A percentile compares a stretch with the other conserved stretches of the same genome.
Conservation (phyloP, 2,797 vertebrate species). For the Etheostoma perlongum region DNA sequence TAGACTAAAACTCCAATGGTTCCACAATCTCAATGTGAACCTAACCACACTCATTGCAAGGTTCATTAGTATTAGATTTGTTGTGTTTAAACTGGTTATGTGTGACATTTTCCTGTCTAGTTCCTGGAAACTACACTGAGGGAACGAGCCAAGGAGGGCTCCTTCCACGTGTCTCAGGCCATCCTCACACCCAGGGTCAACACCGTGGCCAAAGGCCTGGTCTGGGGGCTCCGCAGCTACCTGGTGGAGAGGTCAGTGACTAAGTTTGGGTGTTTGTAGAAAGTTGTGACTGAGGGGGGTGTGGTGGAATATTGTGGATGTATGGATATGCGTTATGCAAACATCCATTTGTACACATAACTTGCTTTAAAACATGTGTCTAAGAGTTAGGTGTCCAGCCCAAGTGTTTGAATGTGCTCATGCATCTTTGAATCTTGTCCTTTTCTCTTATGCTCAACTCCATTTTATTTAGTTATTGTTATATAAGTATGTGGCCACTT, state of each 20-base stretch:
- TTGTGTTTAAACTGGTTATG: slow-evolving; percentile 2
- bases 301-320: neutral
- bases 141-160: slow-evolving; percentile 87
- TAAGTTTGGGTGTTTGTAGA: neutral
- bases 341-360: neutral
- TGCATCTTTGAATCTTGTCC: neutral
- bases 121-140: slow-evolving; percentile 94
- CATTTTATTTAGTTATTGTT: neutral
- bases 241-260: slow-evolving; percentile 92
- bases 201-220: slow-evolving; percentile 90
- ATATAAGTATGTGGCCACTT: slow-evolving; percentile 34
- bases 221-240: slow-evolving; percentile 92
- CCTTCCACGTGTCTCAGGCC: slow-evolving; percentile 97
- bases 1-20: too few species aligned
- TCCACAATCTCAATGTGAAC: too few species aligned
- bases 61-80: neutral
- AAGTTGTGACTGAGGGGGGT: neutral
- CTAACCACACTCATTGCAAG: too few species aligned
- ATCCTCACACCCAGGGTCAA: slow-evolving; percentile 94
- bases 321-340: neutral
- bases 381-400: neutral
- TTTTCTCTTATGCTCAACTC: neutral
- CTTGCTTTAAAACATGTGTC: neutral
- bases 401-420: neutral
- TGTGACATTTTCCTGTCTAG: slow-evolving; percentile 43